Conservation (phyloP, 2,113 vertebrate genomes). For the Synchiropus splendidus region DNA sequence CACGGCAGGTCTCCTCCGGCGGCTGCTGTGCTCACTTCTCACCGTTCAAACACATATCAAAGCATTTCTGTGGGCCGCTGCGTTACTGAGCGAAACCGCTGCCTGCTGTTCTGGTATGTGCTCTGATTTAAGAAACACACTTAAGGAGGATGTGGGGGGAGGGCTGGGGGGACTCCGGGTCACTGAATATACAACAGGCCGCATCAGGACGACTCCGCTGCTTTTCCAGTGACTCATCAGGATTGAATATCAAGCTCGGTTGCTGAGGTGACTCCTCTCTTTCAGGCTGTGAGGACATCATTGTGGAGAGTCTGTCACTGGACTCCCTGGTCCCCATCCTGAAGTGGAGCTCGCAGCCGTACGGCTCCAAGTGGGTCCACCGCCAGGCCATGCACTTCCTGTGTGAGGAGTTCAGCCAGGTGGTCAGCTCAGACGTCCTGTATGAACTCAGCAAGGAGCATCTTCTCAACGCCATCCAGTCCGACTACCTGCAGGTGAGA, state of each 20-base stretch:
- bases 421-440: slow-evolving; percentile 92
- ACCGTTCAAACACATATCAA: slow-evolving; percentile 55
- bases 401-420: slow-evolving; percentile 96
- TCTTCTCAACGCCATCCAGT: slow-evolving; percentile 90
- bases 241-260: no score
- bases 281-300: slow-evolving; percentile 94
- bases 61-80: slow-evolving; percentile 59
- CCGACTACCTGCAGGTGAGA: slow-evolving; percentile 94
- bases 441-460: slow-evolving; percentile 94
- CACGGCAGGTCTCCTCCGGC: slow-evolving; percentile 36
- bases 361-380: slow-evolving; percentile 96
- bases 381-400: slow-evolving; percentile 96
- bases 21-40: slow-evolving; percentile 53
- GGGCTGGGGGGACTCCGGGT: neutral
- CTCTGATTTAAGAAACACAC: slow-evolving; percentile 50
- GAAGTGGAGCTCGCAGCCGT: slow-evolving; percentile 97
- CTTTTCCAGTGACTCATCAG: no score
- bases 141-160: slow-evolving; percentile 33
- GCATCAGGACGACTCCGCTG: no score
- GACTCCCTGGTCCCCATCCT: slow-evolving; percentile 92
- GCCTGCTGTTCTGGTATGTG: slow-evolving; percentile 65
- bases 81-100: slow-evolving; percentile 55
- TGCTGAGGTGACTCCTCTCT: neutral
- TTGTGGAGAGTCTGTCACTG: slow-evolving; percentile 91
- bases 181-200: neutral